Percentiles rank a stretch among this genome's conserved stretches.
Evolutionary conservation across 2,888 invertebrate species (phyloP).

Genomic region (Tenthredo livida): DNA sequence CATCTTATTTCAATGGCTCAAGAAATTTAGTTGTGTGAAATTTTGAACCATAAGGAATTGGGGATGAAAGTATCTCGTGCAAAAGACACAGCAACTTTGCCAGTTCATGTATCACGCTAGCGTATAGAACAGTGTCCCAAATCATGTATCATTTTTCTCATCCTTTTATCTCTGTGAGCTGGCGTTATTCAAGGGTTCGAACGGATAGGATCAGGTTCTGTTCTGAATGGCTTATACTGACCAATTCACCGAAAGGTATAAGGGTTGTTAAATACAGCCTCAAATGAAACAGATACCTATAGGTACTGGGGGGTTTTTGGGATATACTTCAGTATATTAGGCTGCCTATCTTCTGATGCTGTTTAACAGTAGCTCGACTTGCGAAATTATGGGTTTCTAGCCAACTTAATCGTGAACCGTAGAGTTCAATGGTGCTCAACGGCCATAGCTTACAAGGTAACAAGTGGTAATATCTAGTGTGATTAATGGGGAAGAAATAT

Average conservation of each 20-base stretch:
- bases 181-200: neutral
- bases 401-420: neutral
- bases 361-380: neutral
- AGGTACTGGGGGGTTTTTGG: too few relatives aligned
- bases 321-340: neutral
- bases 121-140: neutral
- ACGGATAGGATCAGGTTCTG: neutral
- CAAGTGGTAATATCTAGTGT: neutral
- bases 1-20: neutral
- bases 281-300: slow-evolving; percentile 17
- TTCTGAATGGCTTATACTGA: neutral
- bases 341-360: neutral
- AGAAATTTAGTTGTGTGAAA: neutral
- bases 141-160: neutral
- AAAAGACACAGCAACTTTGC: neutral
- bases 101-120: neutral
- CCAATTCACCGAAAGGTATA: slow-evolving; percentile 1
- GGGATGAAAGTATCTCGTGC: neutral
- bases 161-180: neutral
- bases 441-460: neutral
- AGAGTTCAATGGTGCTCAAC: neutral
- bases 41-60: neutral
- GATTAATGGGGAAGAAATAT: neutral
- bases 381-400: neutral
- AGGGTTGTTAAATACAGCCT: slow-evolving; percentile 4